Base-by-base conservation (phyloP, 2,113 vertebrate species). In the Neofelis nebulosa region DNA sequence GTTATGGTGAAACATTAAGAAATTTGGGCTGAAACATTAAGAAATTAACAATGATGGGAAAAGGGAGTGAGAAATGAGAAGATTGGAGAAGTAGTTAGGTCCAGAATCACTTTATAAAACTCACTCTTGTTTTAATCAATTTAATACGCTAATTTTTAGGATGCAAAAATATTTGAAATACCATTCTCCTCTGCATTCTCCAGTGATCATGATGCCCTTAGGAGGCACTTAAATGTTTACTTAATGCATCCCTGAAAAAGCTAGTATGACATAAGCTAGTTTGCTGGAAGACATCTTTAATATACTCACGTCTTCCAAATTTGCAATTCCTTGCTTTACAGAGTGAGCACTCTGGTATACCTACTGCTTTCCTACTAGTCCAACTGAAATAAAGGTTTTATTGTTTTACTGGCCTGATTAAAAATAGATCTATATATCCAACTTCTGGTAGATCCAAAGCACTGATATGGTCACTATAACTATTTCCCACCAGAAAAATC, bases 361-460 rank as follows among this genome's bases (percentile, higher is more conserved):
- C 15, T 41, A 71, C 2, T 94, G 63, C 4, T 96, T 55, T 65
- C 69, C 12, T 84, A n/a, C 80, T 80, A 89, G 12, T 68, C 29
- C 31, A 68, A 13, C 2, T n/a, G 10, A 83, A 61, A 65, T 91
- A 61, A 88, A 73, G 4, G 14, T 71, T 88, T 69, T 55, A 25
- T 71, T 88, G 7, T 76, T 90, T 74, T 89, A 3, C 3, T 41
- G 23, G 5, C 12, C 4, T 96, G 13, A 41, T 95, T 74, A 97
- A 90, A 98, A 97, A 83, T 65, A 97, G 36, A 74, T 94, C 13
- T 25, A 68, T 7, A n/a, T 89, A 87, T 79, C 50, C 89, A 98
- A 76, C 25, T 97, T 84, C 80, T 33, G 83, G 27, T 33, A 82
- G 41, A 97, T 45, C 0, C 0, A 82, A 25, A 92, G 11, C 29